Evolutionary conservation across 1,140 invertebrate genomes (phyloP), one percentile per base, ranked within the genome.

Genomic region (Drosophila paulistorum): DNA sequence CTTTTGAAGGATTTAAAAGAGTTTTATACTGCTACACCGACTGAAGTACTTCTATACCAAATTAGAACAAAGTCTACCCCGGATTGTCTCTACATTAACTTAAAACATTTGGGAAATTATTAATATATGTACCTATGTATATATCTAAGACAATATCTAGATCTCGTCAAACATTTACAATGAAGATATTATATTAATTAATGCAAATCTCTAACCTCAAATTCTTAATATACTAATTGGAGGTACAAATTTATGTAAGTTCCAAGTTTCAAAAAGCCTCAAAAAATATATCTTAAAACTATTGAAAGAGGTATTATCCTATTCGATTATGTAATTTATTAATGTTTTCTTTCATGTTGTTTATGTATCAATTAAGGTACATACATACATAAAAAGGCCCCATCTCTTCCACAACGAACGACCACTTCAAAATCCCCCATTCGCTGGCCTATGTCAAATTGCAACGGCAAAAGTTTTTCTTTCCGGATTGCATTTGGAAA

Each of bases 281-380:
- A 17, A 17, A 17, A n/a, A n/a, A n/a, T n/a, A n/a, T n/a, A n/a
- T n/a, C n/a, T n/a, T n/a, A n/a, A n/a, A n/a, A n/a, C n/a, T n/a
- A n/a, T n/a, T n/a, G n/a, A 17, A 17, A 51, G 3, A 51, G 45
- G 45, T 51, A 51, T 3, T 23, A 5, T n/a, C 0, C 2, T 14
- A 30, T 14, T 73, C 65, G 30, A 33, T 14, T 11, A 14, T 1
- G 10, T 4, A 0, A 5, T 35, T 23, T 51, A 10, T 51, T 23
- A 5, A 26, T 13, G 6, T 30, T 7, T 17, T 59, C 7, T 45
- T n/a, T 26, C 11, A 26, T 42, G 67, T 66, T 73, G 77, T 79
- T 79, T 77, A 67, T 77, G 66, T 77, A 73, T 79, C 74, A 69
- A 77, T 77, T 77, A 73, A 63, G 48, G 58, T 41, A n/a, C n/a